phyloP scores from a whole-genome alignment of 2,113 vertebrate genomes.

The Limanda limanda region DNA sequence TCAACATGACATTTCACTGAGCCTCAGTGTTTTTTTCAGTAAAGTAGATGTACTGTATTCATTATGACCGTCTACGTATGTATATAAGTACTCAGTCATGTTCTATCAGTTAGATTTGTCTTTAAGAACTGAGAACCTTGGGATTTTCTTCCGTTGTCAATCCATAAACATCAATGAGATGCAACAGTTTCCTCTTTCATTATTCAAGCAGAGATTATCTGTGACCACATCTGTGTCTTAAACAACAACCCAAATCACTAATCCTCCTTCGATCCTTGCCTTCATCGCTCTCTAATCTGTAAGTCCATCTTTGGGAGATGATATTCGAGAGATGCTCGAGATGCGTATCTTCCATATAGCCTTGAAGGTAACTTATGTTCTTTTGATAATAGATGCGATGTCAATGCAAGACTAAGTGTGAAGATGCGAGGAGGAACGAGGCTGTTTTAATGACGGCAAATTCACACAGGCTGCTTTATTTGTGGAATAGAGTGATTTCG shows the following conservation, averaged over 20 bases:
- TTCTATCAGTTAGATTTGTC: too few species aligned
- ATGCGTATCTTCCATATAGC: slow-evolving; percentile 26
- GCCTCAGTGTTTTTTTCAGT: too few species aligned
- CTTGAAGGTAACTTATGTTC: slow-evolving; percentile 37
- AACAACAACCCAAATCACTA: slow-evolving; percentile 28
- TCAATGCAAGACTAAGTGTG: slow-evolving; percentile 17
- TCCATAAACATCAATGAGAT: neutral
- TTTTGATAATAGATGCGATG: slow-evolving; percentile 54
- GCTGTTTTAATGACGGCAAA: slow-evolving; percentile 9
- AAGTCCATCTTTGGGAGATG: slow-evolving; percentile 22
- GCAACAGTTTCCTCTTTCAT: slow-evolving; percentile 15
- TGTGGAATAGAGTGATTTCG: slow-evolving; percentile 42
- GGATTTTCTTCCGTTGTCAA: neutral
- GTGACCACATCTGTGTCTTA: slow-evolving; percentile 7
- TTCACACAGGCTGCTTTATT: slow-evolving; percentile 36
- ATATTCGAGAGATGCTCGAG: slow-evolving; percentile 34
- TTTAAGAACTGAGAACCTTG: neutral
- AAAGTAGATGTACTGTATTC: too few species aligned
- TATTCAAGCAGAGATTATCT: slow-evolving; percentile 28
- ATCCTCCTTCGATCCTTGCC: slow-evolving; percentile 10
- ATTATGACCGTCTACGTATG: too few species aligned
- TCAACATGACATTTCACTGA: too few species aligned
- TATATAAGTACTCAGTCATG: too few species aligned
- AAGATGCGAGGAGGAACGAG: slow-evolving; percentile 28
- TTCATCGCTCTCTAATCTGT: slow-evolving; percentile 37